Conservation (phyloP, 2,888 invertebrate species). For the Oligia latruncula region DNA sequence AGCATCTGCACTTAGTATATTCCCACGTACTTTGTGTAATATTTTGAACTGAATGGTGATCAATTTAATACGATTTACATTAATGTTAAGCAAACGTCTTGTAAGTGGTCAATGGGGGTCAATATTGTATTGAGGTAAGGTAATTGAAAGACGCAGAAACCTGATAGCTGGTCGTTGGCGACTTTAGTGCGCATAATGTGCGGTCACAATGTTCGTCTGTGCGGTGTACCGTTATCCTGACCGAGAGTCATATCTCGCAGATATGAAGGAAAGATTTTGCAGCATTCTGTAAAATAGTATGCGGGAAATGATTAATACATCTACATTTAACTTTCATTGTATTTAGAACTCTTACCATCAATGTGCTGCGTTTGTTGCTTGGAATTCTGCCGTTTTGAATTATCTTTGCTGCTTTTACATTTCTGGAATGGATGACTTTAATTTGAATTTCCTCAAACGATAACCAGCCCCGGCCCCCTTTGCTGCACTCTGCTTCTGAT, state of each 20-base stretch:
- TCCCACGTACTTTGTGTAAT: conserved; percentile 44
- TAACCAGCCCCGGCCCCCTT: neutral
- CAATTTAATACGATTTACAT: conserved; percentile 35
- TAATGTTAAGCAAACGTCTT: conserved; percentile 21
- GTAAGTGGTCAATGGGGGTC: conserved; percentile 44
- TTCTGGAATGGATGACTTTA: neutral
- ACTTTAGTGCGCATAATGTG: conserved; percentile 56
- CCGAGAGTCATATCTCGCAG: conserved; percentile 53
- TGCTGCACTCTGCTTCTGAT: too few relatives aligned
- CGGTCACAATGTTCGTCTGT: conserved; percentile 47
- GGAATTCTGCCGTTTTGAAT: neutral
- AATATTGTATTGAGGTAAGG: conserved; percentile 55
- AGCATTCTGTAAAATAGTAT: conserved; percentile 40
- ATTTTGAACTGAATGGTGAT: conserved; percentile 26
- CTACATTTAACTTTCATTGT: conserved; percentile 8
- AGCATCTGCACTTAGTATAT: conserved; percentile 37
- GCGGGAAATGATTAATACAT: conserved; percentile 22
- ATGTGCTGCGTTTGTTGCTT: conserved; percentile 1
- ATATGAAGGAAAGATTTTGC: conserved; percentile 53
- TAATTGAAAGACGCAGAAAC: conserved; percentile 61
- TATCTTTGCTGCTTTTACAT: neutral
- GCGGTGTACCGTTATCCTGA: conserved; percentile 56
- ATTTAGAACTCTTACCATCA: neutral
- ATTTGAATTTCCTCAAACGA: neutral
- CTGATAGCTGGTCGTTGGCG: conserved; percentile 50